Conservation (phyloP, 2,797 vertebrate genomes). For the Manis javanica region DNA sequence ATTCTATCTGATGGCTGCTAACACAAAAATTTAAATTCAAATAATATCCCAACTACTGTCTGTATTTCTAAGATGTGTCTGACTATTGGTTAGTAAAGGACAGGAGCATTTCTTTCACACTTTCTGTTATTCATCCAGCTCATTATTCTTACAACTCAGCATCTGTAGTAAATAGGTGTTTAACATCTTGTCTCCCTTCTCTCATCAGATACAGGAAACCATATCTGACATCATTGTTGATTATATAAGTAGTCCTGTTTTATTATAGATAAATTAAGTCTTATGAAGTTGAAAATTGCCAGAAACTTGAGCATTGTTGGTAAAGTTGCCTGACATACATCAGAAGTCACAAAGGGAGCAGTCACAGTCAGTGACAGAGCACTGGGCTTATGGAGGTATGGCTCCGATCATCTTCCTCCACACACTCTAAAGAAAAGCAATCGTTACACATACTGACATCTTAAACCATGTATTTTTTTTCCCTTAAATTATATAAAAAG, state of each 20-base stretch:
- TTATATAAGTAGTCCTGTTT: background rate
- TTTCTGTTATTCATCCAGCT: background rate
- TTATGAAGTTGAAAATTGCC: background rate
- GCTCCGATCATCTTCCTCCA: background rate
- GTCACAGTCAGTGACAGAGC: background rate
- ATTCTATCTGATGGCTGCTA: background rate
- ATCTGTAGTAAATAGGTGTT: background rate
- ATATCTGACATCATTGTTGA: conserved; percentile 1
- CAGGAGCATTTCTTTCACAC: background rate
- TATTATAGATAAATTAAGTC: background rate
- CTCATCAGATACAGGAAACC: background rate
- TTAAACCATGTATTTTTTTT: background rate
- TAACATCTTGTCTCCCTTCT: conserved; percentile 8
- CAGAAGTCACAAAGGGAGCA: background rate
- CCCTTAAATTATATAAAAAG: conserved; percentile 53
- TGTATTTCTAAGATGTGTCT: background rate
- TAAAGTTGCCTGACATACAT: conserved; percentile 49
- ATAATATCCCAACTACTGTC: background rate
- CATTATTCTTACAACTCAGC: background rate
- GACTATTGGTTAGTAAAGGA: background rate
- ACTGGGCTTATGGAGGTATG: background rate
- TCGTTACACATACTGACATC: background rate
- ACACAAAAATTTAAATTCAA: background rate
- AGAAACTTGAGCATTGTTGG: background rate
- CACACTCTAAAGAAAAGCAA: conserved; percentile 35